phyloP scores from a whole-genome alignment of 2,888 invertebrate genomes.

The Anoncus sp. region DNA sequence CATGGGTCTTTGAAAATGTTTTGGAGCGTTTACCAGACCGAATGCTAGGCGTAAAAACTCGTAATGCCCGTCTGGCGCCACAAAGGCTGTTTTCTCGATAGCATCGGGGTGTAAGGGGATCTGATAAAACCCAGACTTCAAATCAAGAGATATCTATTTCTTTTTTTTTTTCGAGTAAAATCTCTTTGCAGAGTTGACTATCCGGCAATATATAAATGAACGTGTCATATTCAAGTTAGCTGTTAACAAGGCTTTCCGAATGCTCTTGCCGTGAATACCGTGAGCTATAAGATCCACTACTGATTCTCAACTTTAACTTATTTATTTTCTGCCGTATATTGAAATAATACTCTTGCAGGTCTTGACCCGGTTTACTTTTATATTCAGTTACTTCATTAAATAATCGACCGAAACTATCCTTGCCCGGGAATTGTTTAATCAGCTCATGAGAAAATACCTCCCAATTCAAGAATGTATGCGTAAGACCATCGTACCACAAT shows the following conservation, averaged over 20 bases:
- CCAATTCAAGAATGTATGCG: background rate
- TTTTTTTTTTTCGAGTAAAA: slow-evolving; percentile 41
- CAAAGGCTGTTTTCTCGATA: slow-evolving; percentile 75
- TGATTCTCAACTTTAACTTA: slow-evolving; percentile 8
- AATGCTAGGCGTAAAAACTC: slow-evolving; percentile 80
- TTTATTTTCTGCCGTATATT: slow-evolving; percentile 29
- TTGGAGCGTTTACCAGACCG: slow-evolving; percentile 78
- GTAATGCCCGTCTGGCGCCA: too few relatives aligned
- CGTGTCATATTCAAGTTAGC: slow-evolving; percentile 10
- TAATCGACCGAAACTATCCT: slow-evolving; percentile 21
- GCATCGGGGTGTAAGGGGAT: slow-evolving; percentile 76
- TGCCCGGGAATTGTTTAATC: background rate
- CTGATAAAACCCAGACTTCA: slow-evolving; percentile 76
- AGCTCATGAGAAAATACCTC: slow-evolving; percentile 2
- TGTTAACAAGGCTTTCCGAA: background rate
- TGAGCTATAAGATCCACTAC: slow-evolving; percentile 3
- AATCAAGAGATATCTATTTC: slow-evolving; percentile 73
- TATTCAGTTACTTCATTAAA: slow-evolving; percentile 29
- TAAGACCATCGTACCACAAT: slow-evolving; percentile 12
- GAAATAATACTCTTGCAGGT: slow-evolving; percentile 35
- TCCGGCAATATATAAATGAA: slow-evolving; percentile 4
- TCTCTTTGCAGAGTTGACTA: background rate
- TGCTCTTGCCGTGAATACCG: slow-evolving; percentile 5
- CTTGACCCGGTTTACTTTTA: slow-evolving; percentile 41
- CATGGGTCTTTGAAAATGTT: slow-evolving; percentile 77